Evolutionary conservation across 2,113 vertebrate genomes (phyloP).

Genomic region (Python bivittatus): DNA sequence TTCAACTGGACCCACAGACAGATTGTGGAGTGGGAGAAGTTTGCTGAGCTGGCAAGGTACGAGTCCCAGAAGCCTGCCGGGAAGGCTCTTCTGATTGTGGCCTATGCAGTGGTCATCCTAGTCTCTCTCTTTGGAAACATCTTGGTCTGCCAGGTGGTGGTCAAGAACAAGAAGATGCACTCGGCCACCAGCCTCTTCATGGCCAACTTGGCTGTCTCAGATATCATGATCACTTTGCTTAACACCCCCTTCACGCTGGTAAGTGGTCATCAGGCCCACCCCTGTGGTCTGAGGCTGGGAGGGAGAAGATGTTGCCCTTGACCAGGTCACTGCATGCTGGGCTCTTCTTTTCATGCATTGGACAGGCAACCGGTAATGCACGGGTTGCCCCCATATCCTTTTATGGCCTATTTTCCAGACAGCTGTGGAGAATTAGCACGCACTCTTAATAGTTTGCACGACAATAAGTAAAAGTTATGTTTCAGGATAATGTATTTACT

Average conservation of each 20-base stretch:
- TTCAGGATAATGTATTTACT: too few relatives aligned
- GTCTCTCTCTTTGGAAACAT: conserved; percentile 78
- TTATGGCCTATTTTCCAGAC: too few relatives aligned
- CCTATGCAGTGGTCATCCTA: conserved; percentile 77
- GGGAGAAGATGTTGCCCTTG: not conserved
- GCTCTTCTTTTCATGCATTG: too few relatives aligned
- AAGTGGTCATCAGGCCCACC: conserved; percentile 60
- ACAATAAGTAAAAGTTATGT: too few relatives aligned
- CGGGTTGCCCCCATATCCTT: too few relatives aligned
- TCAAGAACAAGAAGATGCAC: conserved; percentile 77
- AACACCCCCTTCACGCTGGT: conserved; percentile 83
- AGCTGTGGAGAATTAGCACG: too few relatives aligned
- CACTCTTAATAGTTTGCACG: too few relatives aligned
- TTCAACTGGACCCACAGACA: conserved; percentile 66
- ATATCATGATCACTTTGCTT: conserved; percentile 78
- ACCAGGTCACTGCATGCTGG: too few relatives aligned
- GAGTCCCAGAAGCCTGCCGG: conserved; percentile 68
- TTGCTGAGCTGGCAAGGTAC: conserved; percentile 59
- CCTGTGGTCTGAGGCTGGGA: not conserved
- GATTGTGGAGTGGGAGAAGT: conserved; percentile 68
- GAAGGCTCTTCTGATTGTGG: conserved; percentile 70
- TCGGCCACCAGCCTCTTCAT: conserved; percentile 80
- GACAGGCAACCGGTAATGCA: too few relatives aligned
- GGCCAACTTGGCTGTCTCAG: conserved; percentile 75
- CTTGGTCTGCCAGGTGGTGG: conserved; percentile 79